A percentile compares a stretch with the other conserved stretches of the same genome.
Evolutionary conservation across 2,797 vertebrate species (phyloP).

Genomic region (Fistularia tabacaria): DNA sequence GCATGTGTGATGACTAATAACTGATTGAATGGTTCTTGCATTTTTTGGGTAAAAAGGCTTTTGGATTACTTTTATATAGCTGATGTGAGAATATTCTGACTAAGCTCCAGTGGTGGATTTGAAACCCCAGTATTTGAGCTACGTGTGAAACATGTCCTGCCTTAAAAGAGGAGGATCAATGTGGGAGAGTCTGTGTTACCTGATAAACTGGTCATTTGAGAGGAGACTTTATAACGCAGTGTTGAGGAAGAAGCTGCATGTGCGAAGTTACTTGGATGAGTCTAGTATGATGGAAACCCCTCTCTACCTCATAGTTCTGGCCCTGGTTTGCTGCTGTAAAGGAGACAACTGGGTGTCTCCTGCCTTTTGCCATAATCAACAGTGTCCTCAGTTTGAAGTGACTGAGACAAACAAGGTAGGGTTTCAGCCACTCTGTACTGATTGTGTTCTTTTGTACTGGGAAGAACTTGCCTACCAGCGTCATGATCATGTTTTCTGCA

Average conservation of each 20-base stretch:
- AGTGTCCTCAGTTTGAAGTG: conserved; percentile 30
- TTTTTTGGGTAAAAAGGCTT: too few relatives aligned
- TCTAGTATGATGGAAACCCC: conserved; percentile 15
- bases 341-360: not conserved
- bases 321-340: not conserved
- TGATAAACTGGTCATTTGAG: conserved; percentile 8
- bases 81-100: too few relatives aligned
- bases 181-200: conserved; percentile 3
- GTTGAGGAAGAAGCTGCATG: not conserved
- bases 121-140: too few relatives aligned
- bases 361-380: conserved; percentile 7
- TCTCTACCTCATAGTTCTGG: not conserved
- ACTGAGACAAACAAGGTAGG: conserved; percentile 15
- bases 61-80: too few relatives aligned
- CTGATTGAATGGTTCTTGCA: too few relatives aligned
- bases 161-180: not conserved
- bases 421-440: not conserved
- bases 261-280: not conserved
- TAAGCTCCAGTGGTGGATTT: too few relatives aligned
- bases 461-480: not conserved
- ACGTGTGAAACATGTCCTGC: too few relatives aligned
- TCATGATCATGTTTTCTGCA: conserved; percentile 8
- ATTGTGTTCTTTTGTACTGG: not conserved
- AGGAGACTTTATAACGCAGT: not conserved
- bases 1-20: too few relatives aligned